Evolutionary conservation across 2,888 invertebrate species (phyloP).

Genomic region (Apocheima hispidaria): DNA sequence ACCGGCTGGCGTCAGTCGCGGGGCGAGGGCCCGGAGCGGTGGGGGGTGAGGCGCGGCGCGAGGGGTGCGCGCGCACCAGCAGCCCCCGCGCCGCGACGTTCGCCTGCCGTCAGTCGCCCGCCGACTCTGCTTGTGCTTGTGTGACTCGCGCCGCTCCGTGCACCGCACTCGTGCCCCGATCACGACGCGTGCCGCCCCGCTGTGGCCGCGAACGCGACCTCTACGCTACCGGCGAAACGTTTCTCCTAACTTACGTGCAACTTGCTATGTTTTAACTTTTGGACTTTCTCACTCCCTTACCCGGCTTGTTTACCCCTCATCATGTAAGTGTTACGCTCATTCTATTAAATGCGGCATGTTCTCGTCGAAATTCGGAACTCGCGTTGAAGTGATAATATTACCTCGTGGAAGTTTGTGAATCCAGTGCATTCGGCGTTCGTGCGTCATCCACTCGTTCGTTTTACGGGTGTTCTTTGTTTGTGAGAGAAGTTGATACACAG

Average conservation of each 20-base stretch:
- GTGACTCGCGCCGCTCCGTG: conserved; percentile 86
- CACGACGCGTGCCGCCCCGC: conserved; percentile 85
- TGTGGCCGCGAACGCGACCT: conserved; percentile 88
- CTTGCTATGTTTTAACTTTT: conserved; percentile 83
- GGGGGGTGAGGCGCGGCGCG: conserved; percentile 56
- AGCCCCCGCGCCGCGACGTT: conserved; percentile 78
- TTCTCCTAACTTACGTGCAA: conserved; percentile 82
- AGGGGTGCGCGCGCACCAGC: conserved; percentile 80
- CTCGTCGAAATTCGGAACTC: conserved; percentile 82
- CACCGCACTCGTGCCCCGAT: conserved; percentile 85
- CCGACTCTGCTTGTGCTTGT: conserved; percentile 86
- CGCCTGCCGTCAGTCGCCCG: conserved; percentile 86
- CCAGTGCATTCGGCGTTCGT: conserved; percentile 69
- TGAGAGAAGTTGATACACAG: conserved; percentile 65
- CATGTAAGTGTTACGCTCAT: conserved; percentile 85
- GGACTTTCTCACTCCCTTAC: conserved; percentile 81
- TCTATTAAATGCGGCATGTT: conserved; percentile 74
- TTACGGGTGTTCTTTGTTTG: conserved; percentile 63
- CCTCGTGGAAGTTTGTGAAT: conserved; percentile 82
- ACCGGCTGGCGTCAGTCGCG: conserved; percentile 76
- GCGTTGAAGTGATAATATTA: conserved; percentile 72
- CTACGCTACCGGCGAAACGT: conserved; percentile 86
- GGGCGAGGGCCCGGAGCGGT: conserved; percentile 59
- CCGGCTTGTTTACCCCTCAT: conserved; percentile 84
- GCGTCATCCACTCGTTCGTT: conserved; percentile 52